Conservation (phyloP, 2,113 vertebrate species). For the Dendropsophus ebraccatus region DNA sequence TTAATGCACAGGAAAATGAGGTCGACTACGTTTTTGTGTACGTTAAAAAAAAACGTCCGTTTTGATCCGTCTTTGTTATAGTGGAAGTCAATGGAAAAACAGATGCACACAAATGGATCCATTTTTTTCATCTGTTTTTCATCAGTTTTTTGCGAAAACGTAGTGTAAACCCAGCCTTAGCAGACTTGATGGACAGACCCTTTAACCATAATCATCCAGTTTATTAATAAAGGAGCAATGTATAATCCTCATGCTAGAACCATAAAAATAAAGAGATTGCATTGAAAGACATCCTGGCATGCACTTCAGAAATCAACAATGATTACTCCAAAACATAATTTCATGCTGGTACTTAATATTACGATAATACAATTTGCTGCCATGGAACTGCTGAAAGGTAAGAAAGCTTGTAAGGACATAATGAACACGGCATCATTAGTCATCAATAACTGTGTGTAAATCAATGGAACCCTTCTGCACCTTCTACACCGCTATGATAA, state of each 20-base stretch:
- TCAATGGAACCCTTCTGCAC: background rate
- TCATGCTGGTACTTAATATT: background rate
- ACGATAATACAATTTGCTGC: conserved; percentile 2
- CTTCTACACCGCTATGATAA: background rate
- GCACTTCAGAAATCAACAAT: background rate
- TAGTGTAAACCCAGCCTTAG: background rate
- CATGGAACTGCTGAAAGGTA: background rate
- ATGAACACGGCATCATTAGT: background rate
- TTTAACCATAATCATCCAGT: background rate
- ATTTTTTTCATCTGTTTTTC: no score
- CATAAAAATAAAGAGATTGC: background rate
- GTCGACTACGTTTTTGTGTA: no score
- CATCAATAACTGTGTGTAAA: conserved; percentile 4
- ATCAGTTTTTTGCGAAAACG: no score
- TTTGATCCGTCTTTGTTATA: no score
- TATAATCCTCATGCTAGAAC: background rate
- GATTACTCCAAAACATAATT: background rate
- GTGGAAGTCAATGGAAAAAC: no score
- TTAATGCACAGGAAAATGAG: no score
- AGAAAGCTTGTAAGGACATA: background rate
- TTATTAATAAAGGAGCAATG: background rate
- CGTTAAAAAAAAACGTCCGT: no score
- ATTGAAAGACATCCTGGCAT: background rate
- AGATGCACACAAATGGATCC: no score
- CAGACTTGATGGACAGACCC: background rate